These are phyloP conservation scores for Acrossocheilus wenchowensis DNA, from an alignment of 2,797 vertebrate species.

Conservation along the genomic window DNA sequence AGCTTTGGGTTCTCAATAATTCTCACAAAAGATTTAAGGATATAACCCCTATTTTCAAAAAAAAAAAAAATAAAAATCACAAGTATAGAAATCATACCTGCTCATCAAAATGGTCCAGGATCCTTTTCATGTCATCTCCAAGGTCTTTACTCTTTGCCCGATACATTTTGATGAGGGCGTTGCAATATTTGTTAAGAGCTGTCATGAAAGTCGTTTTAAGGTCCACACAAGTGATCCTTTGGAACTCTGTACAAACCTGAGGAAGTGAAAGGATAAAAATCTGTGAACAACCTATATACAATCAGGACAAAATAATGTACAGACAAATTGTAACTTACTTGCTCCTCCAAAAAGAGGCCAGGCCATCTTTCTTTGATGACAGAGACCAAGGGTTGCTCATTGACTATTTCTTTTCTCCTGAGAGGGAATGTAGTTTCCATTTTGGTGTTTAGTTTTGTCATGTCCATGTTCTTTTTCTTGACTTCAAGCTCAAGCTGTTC, in stretches of 20 bases:
- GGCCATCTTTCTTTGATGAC: slow-evolving; percentile 9
- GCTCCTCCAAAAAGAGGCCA: slow-evolving; percentile 10
- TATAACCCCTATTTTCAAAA: no score
- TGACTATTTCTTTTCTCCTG: not conserved
- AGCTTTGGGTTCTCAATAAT: no score
- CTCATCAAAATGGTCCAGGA: not conserved
- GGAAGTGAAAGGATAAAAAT: not conserved
- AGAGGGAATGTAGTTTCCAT: slow-evolving; percentile 8
- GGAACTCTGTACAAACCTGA: not conserved
- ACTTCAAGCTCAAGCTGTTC: not conserved
- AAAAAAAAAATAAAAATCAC: accelerated
- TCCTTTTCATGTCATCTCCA: not conserved
- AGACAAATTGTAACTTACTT: not conserved
- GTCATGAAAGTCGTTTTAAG: not conserved
- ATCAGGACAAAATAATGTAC: not conserved
- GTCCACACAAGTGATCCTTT: not conserved
- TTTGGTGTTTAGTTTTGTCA: not conserved
- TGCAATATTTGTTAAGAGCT: not conserved
- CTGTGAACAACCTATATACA: not conserved
- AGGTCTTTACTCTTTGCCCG: not conserved
- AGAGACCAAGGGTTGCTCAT: not conserved
- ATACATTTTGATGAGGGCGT: not conserved
- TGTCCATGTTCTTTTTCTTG: not conserved
- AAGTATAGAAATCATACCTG: not conserved
- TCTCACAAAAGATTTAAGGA: no score